A percentile compares a stretch with the other conserved stretches of the same genome.
phyloP scores from a whole-genome alignment of 2,888 invertebrate species.

The Callinectes sapidus region DNA sequence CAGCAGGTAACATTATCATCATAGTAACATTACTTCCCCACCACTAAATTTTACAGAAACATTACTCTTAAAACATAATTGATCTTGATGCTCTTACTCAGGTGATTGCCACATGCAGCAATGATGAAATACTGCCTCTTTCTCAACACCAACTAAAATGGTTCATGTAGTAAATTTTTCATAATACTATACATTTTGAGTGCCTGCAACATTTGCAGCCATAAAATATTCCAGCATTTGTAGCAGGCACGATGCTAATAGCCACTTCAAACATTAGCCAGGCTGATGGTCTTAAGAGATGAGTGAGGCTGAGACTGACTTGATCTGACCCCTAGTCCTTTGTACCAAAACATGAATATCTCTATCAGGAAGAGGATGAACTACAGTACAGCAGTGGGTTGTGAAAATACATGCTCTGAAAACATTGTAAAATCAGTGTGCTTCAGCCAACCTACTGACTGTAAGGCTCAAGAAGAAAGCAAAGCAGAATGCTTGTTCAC shows the following conservation, averaged over 20 bases:
- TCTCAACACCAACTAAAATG: neutral
- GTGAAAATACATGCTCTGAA: slow-evolving; percentile 25
- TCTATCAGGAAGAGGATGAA: slow-evolving; percentile 4
- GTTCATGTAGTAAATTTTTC: neutral
- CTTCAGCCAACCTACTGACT: slow-evolving; percentile 21
- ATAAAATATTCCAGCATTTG: neutral
- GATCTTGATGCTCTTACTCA: neutral
- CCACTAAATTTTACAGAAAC: neutral
- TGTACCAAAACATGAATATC: slow-evolving; percentile 17
- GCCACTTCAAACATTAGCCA: neutral
- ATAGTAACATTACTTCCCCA: neutral
- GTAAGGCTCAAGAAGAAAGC: neutral
- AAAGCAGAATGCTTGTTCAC: slow-evolving; percentile 5
- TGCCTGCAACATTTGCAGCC: neutral
- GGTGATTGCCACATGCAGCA: neutral
- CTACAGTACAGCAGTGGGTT: slow-evolving; percentile 14
- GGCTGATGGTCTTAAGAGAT: neutral
- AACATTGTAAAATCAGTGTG: slow-evolving; percentile 13
- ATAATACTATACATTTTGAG: neutral
- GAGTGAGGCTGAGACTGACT: neutral
- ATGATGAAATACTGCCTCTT: neutral
- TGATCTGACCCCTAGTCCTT: slow-evolving; percentile 14
- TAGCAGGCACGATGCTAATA: neutral
- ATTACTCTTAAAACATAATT: neutral
- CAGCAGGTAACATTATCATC: slow-evolving; percentile 3